phyloP scores from a whole-genome alignment of 92 coral and sea anemone genomes.

The Siderastrea siderea region DNA sequence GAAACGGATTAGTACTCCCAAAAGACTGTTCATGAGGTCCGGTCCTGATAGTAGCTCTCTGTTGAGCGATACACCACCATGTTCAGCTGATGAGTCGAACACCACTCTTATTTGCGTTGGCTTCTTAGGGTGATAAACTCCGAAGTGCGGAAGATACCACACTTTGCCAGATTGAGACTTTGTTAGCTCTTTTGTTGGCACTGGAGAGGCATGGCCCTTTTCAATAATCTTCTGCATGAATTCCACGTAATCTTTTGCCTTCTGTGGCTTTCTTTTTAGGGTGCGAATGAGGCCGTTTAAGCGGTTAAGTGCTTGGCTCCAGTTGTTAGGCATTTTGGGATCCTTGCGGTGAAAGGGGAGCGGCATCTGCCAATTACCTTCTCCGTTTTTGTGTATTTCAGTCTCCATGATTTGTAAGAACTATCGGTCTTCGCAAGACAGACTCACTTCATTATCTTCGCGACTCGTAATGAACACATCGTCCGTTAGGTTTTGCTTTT shows the following conservation, averaged over 20 bases:
- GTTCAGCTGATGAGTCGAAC: slow-evolving; percentile 26
- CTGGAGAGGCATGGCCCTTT: slow-evolving; percentile 44
- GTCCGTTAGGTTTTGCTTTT: not conserved
- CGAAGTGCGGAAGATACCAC: slow-evolving; percentile 45
- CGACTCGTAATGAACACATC: slow-evolving; percentile 43
- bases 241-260: slow-evolving; percentile 59
- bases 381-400: slow-evolving; percentile 47
- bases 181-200: slow-evolving; percentile 23
- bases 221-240: slow-evolving; percentile 47
- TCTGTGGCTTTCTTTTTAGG: slow-evolving; percentile 55
- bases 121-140: slow-evolving; percentile 22
- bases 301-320: slow-evolving; percentile 51
- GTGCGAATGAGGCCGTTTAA: slow-evolving; percentile 46
- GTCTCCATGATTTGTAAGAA: slow-evolving; percentile 48
- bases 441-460: slow-evolving; percentile 54
- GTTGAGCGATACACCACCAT: slow-evolving; percentile 17
- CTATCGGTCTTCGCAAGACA: slow-evolving; percentile 55
- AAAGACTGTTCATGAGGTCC: slow-evolving; percentile 33
- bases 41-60: slow-evolving; percentile 25
- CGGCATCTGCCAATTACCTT: slow-evolving; percentile 58
- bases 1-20: slow-evolving; percentile 16
- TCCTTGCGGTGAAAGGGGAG: slow-evolving; percentile 50
- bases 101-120: slow-evolving; percentile 10
- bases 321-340: slow-evolving; percentile 53
- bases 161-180: not conserved